Evolutionary conservation across 2,888 invertebrate species (phyloP), one percentile per base, ranked within the genome.

Genomic region (Stegana nigrithorax): DNA sequence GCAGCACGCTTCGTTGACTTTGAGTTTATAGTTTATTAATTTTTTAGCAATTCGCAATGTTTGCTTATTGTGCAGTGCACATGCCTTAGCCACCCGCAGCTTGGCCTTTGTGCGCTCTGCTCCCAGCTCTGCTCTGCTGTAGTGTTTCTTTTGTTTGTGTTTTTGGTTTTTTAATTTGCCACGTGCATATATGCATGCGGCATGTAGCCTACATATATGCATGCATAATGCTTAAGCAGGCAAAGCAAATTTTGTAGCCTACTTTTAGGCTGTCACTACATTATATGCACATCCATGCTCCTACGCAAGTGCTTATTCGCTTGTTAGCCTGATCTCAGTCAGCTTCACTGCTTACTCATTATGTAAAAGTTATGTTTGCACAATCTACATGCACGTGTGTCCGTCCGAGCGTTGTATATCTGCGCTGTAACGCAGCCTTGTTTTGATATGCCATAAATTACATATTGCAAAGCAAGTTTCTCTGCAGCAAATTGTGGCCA

Each of bases 11-110:
- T 36, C 36, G 10, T 36, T 36, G 36, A 36, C 36, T 36, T 36
- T 47, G 47, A 47, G 47, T 23, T 47, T 47, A 47, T 47, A 8
- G 47, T 47, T 47, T 47, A 47, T 47, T 25, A 47, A 47, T 47
- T 47, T 47, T 47, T 47, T 23, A 39, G 47, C 23, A 21, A 23
- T n/a, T 17, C 47, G 25, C 47, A 47, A 47, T 47, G 12, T 47
- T 47, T 47, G 25, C 47, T 23, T 47, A 47, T 23, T 47, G 47
- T 23, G 12, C 21, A 1, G 6, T 19, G 19, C 19, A 17, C 19
- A 45, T 45, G 14, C 17, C 5, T 21, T 17, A 45, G 4, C 19
- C 44, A 47, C 23, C 23, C 39, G 10, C 36, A 36, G n/a, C n/a
- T n/a, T n/a, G n/a, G n/a, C n/a, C n/a, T n/a, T n/a, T n/a, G n/a